phyloP scores from a whole-genome alignment of 2,888 invertebrate species.

The Ashinkailepas kermadecensis region DNA sequence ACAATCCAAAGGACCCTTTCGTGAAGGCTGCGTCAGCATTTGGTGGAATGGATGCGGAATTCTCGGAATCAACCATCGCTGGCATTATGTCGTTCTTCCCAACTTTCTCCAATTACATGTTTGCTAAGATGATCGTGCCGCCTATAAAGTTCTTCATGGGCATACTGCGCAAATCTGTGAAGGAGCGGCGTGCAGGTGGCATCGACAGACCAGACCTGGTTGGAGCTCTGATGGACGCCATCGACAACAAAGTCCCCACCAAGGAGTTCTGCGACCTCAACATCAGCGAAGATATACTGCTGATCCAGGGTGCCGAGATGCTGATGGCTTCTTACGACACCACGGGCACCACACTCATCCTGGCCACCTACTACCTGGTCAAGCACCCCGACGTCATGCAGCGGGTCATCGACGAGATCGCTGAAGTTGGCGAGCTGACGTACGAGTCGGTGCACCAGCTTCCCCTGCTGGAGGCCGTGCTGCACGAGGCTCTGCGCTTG shows the following conservation, averaged over 20 bases:
- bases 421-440: background rate
- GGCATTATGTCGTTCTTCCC: background rate
- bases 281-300: background rate
- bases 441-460: background rate
- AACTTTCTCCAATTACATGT: too few relatives aligned
- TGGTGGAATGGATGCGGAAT: background rate
- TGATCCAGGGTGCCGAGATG: background rate
- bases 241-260: slow-evolving; percentile 3
- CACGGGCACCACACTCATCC: background rate
- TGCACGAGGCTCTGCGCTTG: background rate
- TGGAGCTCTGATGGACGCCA: background rate
- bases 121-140: background rate
- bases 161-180: background rate
- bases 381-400: background rate
- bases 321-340: background rate
- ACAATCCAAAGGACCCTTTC: background rate
- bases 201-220: background rate
- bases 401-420: background rate
- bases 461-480: background rate
- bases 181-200: background rate
- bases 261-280: slow-evolving; percentile 6
- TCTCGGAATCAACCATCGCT: background rate
- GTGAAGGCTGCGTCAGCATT: background rate
- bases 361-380: background rate
- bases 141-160: background rate